phyloP scores from a whole-genome alignment of 2,888 invertebrate species.

The Meiosimyza platycephala region DNA sequence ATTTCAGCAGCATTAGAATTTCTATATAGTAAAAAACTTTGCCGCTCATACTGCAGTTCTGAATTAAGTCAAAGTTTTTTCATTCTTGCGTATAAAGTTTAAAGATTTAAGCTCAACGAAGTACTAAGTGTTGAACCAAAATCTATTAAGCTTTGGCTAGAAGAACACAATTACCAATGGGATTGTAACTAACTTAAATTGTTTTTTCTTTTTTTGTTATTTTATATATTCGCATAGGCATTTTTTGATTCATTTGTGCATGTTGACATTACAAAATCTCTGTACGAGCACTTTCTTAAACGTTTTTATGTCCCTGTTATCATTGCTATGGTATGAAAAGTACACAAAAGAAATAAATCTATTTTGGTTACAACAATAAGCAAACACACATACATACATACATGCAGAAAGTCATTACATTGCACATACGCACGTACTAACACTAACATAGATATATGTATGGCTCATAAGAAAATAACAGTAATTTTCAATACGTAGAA shows the following conservation, averaged over 20 bases:
- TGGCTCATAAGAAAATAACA: conserved; percentile 11
- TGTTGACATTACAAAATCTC: conserved; percentile 2
- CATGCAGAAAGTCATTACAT: neutral
- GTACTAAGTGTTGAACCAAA: too few species aligned
- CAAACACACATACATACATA: too few species aligned
- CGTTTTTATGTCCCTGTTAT: neutral
- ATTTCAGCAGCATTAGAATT: too few species aligned
- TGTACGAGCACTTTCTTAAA: neutral
- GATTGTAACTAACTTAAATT: neutral
- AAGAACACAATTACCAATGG: too few species aligned
- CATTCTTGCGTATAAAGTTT: too few species aligned
- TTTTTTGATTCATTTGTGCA: neutral
- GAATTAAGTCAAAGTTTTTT: too few species aligned
- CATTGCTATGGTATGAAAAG: too few species aligned
- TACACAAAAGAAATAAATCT: conserved; percentile 6
- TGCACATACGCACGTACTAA: neutral
- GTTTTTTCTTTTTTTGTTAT: neutral
- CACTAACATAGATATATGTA: neutral
- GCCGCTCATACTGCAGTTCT: too few species aligned
- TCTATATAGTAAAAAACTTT: too few species aligned
- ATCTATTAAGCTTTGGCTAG: neutral
- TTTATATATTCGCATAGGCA: neutral
- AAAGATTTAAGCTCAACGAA: too few species aligned
- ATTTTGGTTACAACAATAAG: neutral
- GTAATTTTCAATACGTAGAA: neutral